These are phyloP conservation scores for Potamarius usumacintae DNA, from an alignment of 2,113 vertebrate species.

Conservation along the genomic window DNA sequence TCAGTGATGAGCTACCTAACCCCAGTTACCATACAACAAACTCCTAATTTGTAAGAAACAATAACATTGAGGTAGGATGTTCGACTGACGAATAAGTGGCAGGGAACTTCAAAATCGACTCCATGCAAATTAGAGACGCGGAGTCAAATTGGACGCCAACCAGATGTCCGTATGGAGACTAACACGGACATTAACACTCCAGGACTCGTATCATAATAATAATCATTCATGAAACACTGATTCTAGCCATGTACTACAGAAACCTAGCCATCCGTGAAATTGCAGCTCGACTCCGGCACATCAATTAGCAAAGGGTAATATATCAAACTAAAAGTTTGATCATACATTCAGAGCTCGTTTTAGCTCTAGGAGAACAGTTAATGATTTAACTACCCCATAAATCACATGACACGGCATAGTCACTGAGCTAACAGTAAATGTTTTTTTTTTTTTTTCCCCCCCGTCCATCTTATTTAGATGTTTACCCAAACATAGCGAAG, in stretches of 20 bases:
- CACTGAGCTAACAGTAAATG: slow-evolving; percentile 6
- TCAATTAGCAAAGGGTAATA: slow-evolving; percentile 25
- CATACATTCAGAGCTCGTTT: slow-evolving; percentile 30
- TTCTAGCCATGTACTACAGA: slow-evolving; percentile 26
- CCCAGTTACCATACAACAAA: not conserved
- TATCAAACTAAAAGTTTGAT: slow-evolving; percentile 35
- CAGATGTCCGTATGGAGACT: not conserved
- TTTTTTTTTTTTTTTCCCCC: not conserved
- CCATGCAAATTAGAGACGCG: not conserved
- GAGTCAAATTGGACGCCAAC: not conserved
- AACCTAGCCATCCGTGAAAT: slow-evolving; percentile 18
- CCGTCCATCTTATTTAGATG: not conserved
- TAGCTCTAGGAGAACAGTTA: slow-evolving; percentile 33
- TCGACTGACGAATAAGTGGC: not conserved
- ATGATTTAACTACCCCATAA: slow-evolving; percentile 32
- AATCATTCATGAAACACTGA: slow-evolving; percentile 1
- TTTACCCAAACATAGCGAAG: not conserved
- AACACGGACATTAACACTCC: not conserved
- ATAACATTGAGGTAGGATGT: not conserved
- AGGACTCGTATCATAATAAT: slow-evolving; percentile 5
- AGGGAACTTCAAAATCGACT: not conserved
- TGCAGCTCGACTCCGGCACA: slow-evolving; percentile 16
- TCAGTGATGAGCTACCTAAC: not conserved
- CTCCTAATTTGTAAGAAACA: not conserved
- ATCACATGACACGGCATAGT: slow-evolving; percentile 11